Evolutionary conservation across 2,888 invertebrate genomes (phyloP).

Genomic region (Agrenia bidenticulata): DNA sequence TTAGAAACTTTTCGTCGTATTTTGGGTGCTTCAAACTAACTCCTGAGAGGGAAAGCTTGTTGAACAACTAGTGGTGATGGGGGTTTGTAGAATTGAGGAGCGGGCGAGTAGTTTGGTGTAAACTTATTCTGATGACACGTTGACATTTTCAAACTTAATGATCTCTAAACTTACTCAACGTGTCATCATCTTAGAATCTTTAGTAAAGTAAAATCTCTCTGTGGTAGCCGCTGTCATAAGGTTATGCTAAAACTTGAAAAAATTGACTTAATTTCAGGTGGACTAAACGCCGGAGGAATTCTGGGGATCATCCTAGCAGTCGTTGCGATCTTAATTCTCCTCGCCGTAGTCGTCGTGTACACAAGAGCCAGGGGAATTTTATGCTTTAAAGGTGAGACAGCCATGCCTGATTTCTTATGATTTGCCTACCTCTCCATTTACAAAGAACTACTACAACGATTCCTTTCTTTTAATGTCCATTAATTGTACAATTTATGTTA

Average conservation of each 20-base stretch:
- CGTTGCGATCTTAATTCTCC: constrained; percentile 49
- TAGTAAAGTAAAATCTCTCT: too few species aligned
- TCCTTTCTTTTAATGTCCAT: too few species aligned
- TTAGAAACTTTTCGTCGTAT: background rate
- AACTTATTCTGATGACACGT: too few species aligned
- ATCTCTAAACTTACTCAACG: too few species aligned
- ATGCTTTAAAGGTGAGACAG: constrained; percentile 53
- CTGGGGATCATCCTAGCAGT: constrained; percentile 52
- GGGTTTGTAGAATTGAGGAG: background rate
- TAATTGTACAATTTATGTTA: too few species aligned
- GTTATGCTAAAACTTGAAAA: background rate
- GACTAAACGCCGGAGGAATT: constrained; percentile 50
- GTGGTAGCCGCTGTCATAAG: background rate
- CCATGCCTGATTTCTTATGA: constrained; percentile 53
- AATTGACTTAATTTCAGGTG: constrained; percentile 39
- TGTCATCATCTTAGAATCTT: too few species aligned
- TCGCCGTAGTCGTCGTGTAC: constrained; percentile 52
- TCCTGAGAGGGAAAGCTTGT: background rate
- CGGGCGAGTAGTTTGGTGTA: constrained; percentile 7
- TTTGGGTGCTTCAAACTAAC: constrained; percentile 5
- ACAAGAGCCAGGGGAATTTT: constrained; percentile 52
- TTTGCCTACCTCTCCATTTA: constrained; percentile 39
- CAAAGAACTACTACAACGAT: background rate
- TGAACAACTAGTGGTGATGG: too few species aligned
- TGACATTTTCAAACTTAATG: too few species aligned